Evolutionary conservation across 2,113 vertebrate genomes (phyloP).

Genomic region (Capreolus pygargus): DNA sequence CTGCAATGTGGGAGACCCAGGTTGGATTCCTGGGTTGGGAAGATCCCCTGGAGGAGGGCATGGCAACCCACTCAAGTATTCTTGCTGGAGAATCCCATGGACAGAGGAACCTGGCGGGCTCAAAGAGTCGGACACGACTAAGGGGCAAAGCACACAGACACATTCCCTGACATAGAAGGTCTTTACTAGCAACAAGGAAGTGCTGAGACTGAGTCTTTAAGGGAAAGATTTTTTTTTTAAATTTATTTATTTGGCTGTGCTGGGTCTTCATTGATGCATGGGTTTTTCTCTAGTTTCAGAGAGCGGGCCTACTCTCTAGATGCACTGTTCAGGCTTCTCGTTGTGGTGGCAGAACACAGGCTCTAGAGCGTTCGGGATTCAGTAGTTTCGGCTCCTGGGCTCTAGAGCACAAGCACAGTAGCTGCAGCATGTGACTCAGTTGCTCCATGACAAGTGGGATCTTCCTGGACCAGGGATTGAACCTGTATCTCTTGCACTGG

Average conservation of each 20-base stretch:
- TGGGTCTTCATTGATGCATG: background rate
- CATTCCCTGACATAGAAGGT: background rate
- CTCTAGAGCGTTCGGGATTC: rapidly evolving
- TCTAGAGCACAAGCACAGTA: background rate
- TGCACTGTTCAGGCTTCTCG: background rate
- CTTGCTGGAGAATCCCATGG: background rate
- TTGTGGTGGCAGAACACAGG: background rate
- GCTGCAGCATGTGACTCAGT: rapidly evolving
- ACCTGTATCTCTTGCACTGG: background rate
- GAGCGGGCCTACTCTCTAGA: background rate
- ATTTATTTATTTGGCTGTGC: background rate
- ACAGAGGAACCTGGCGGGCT: background rate
- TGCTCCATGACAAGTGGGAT: background rate
- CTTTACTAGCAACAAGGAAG: background rate
- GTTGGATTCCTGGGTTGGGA: background rate
- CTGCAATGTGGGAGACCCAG: background rate
- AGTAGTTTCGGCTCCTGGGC: background rate
- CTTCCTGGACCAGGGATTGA: background rate
- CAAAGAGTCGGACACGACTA: background rate
- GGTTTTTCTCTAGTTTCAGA: background rate
- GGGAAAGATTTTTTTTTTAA: background rate
- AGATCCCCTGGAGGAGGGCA: background rate
- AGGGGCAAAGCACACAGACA: background rate
- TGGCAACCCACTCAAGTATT: background rate
- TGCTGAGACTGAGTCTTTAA: background rate